These are phyloP conservation scores for Microplitis mediator DNA, from an alignment of 1,140 invertebrate genomes.

Conservation along the genomic window DNA sequence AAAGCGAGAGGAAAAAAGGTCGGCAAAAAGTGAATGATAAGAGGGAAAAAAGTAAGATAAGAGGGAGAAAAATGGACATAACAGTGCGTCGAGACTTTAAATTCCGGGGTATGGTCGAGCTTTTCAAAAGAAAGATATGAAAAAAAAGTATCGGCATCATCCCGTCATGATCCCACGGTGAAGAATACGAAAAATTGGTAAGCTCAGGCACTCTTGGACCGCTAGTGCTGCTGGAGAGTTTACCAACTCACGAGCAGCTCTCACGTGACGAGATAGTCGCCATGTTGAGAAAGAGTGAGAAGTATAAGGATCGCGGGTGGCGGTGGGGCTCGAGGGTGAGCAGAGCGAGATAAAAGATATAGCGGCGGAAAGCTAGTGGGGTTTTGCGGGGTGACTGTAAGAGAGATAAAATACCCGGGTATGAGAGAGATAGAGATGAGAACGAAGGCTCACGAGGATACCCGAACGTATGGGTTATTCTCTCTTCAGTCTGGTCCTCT, in stretches of 20 bases:
- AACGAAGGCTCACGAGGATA: conserved; percentile 43
- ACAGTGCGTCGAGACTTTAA: too few relatives aligned
- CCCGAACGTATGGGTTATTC: conserved; percentile 40
- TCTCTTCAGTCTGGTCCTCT: conserved; percentile 47
- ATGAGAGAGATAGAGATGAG: not conserved
- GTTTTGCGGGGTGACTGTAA: not conserved
- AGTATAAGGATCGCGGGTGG: not conserved
- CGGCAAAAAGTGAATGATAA: too few relatives aligned
- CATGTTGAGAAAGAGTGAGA: conserved; percentile 15
- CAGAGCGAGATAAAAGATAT: not conserved
- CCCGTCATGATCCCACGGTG: too few relatives aligned
- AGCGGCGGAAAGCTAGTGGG: not conserved
- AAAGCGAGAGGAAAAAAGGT: too few relatives aligned
- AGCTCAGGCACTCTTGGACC: too few relatives aligned
- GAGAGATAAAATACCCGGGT: not conserved
- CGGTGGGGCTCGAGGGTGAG: not conserved
- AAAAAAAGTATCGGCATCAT: not conserved
- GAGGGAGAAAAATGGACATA: too few relatives aligned
- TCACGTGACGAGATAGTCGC: conserved; percentile 16
- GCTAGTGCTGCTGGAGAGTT: not conserved
- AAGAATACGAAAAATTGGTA: too few relatives aligned
- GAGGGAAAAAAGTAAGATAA: too few relatives aligned
- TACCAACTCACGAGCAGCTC: conserved; percentile 1
- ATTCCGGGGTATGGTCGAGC: too few relatives aligned
- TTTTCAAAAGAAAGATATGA: not conserved